Evolutionary conservation across 1,140 invertebrate genomes (phyloP).

Genomic region (Drosophila ironensis): DNA sequence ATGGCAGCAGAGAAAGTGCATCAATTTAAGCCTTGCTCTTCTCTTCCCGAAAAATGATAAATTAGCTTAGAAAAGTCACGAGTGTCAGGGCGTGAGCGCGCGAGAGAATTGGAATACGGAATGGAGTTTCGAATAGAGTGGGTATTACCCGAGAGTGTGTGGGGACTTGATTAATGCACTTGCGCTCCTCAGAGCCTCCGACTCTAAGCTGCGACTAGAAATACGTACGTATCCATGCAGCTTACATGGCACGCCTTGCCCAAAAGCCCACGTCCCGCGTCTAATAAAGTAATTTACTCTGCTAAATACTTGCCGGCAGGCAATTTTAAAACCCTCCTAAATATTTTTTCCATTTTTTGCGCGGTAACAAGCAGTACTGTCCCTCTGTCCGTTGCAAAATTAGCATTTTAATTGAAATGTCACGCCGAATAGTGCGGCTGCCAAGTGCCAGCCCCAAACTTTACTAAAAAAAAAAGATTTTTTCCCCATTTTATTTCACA

Average conservation of each 20-base stretch:
- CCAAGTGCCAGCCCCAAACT: slow-evolving; percentile 50
- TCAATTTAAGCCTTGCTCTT: slow-evolving; percentile 32
- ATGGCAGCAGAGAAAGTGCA: slow-evolving; percentile 56
- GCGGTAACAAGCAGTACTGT: slow-evolving; percentile 13
- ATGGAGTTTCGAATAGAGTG: slow-evolving; percentile 50
- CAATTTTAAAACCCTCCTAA: slow-evolving; percentile 39
- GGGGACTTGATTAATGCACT: slow-evolving; percentile 71
- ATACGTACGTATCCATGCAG: neutral
- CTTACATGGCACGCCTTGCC: slow-evolving; percentile 46
- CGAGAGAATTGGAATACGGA: slow-evolving; percentile 30
- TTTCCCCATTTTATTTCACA: slow-evolving; percentile 45
- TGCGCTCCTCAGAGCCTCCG: slow-evolving; percentile 29
- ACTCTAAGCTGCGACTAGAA: neutral
- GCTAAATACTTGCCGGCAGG: slow-evolving; percentile 71
- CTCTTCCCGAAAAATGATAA: slow-evolving; percentile 53
- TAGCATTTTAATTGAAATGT: slow-evolving; percentile 76
- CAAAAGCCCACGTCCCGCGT: slow-evolving; percentile 47
- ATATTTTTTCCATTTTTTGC: neutral
- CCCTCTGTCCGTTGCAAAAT: slow-evolving; percentile 42
- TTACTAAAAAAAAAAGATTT: slow-evolving; percentile 13
- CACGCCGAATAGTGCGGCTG: slow-evolving; percentile 46
- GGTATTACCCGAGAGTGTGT: slow-evolving; percentile 33
- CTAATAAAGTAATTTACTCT: slow-evolving; percentile 73
- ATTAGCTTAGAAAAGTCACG: slow-evolving; percentile 73
- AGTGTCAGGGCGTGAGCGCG: slow-evolving; percentile 70